Evolutionary conservation across 2,113 vertebrate genomes (phyloP), one percentile per base, ranked within the genome.

Genomic region (Cyprinus carpio): DNA sequence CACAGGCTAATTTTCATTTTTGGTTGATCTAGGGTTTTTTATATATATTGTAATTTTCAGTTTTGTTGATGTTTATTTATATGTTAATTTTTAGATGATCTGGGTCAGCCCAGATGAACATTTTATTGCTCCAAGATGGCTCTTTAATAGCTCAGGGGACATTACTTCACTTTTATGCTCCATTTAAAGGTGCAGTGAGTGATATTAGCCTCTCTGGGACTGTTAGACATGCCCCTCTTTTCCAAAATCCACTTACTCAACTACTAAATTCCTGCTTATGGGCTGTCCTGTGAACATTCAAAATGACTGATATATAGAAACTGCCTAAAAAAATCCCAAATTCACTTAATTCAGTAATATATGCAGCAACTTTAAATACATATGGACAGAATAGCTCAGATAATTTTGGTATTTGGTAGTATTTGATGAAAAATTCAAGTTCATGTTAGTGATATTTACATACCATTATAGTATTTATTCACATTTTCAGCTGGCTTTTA

Each of bases 51-150:
- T n/a, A n/a, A n/a, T n/a, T n/a, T n/a, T n/a, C n/a, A n/a, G n/a
- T n/a, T n/a, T n/a, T n/a, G n/a, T n/a, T n/a, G n/a, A n/a, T n/a
- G n/a, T n/a, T n/a, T n/a, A n/a, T n/a, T n/a, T n/a, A n/a, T n/a
- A n/a, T n/a, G n/a, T n/a, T n/a, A n/a, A n/a, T n/a, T n/a, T n/a
- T n/a, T n/a, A 4, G 37, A 46, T 75, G 23, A 3, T 25, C 71
- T 46, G 23, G 23, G 40, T n/a, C 23, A 46, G 71, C 71, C 23
- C n/a, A 75, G 40, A 75, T 6, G 12, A 27, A 46, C 23, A 15
- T 75, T 27, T 75, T 46, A 75, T 75, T 46, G 71, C 23, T 25
- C 23, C 46, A 75, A 75, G 40, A 25, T 46, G 15, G 71, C 71
- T 74, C 3, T 74, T 74, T 46, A 74, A 46, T 46, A 15, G 0